Percentiles rank a stretch among this genome's conserved stretches.
These are phyloP conservation scores for Furnarius figulus DNA, from an alignment of 2,113 vertebrate species.

Conservation along the genomic window DNA sequence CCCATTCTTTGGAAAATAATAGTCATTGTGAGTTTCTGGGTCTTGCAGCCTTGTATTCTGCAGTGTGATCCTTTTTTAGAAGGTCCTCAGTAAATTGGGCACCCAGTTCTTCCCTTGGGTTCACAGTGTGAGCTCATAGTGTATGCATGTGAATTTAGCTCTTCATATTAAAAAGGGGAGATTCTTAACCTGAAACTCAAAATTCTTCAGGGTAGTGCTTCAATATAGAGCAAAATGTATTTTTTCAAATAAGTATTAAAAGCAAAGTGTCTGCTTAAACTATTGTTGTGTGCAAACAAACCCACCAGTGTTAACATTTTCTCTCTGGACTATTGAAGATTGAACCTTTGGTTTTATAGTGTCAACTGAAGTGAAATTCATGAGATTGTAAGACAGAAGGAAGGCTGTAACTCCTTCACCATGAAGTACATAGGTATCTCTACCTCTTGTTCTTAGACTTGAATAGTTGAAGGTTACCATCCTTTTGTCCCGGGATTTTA, in stretches of 20 bases:
- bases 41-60: neutral
- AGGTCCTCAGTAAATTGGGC: neutral
- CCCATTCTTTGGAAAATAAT: neutral
- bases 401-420: constrained; percentile 39
- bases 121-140: neutral
- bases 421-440: constrained; percentile 47
- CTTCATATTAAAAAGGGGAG: neutral
- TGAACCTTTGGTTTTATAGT: neutral
- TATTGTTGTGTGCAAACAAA: neutral
- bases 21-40: neutral
- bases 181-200: neutral
- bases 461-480: constrained; percentile 39
- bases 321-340: constrained; percentile 15
- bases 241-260: neutral
- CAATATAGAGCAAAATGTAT: neutral
- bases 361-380: neutral
- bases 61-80: neutral
- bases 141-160: neutral
- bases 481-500: neutral
- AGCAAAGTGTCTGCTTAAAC: neutral
- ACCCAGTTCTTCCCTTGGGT: neutral
- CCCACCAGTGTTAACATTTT: constrained; percentile 10
- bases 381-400: constrained; percentile 13
- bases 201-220: neutral
- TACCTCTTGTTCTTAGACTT: constrained; percentile 64